phyloP scores from a whole-genome alignment of 2,888 invertebrate species.

The Amiota mariae region DNA sequence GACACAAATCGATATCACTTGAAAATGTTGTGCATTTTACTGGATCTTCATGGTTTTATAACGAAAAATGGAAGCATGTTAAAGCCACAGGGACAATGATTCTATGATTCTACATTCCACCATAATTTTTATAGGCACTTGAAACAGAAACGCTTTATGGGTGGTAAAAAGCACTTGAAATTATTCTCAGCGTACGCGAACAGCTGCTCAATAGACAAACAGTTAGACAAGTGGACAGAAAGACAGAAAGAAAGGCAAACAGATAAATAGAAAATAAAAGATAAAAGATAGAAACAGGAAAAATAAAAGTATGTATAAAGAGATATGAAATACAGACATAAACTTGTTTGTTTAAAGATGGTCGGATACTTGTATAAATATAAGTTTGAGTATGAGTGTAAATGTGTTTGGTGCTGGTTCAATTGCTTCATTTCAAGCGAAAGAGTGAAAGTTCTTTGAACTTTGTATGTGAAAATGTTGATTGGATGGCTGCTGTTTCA shows the following conservation, averaged over 20 bases:
- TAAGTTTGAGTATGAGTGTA: not conserved
- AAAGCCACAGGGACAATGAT: too few relatives aligned
- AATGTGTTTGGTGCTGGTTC: not conserved
- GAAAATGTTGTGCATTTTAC: too few relatives aligned
- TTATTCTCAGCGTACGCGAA: conserved; percentile 4
- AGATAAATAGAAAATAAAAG: too few relatives aligned
- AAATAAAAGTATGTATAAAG: too few relatives aligned
- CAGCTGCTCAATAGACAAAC: conserved; percentile 14
- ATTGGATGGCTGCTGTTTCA: not conserved
- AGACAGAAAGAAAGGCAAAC: too few relatives aligned
- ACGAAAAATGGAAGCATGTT: too few relatives aligned
- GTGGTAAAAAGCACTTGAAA: conserved; percentile 20
- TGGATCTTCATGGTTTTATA: too few relatives aligned
- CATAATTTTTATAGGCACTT: conserved; percentile 8
- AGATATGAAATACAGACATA: not conserved
- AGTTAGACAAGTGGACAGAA: too few relatives aligned
- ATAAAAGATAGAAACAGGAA: too few relatives aligned
- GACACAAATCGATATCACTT: too few relatives aligned
- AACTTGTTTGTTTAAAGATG: not conserved
- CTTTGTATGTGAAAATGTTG: not conserved
- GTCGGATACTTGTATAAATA: not conserved
- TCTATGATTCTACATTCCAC: too few relatives aligned
- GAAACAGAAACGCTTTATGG: conserved; percentile 7
- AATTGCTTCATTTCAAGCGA: not conserved
- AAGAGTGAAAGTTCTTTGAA: conserved; percentile 10